A percentile compares a stretch with the other conserved stretches of the same genome.
phyloP scores from a whole-genome alignment of 2,113 vertebrate species.

The Choloepus hoffmanni region DNA sequence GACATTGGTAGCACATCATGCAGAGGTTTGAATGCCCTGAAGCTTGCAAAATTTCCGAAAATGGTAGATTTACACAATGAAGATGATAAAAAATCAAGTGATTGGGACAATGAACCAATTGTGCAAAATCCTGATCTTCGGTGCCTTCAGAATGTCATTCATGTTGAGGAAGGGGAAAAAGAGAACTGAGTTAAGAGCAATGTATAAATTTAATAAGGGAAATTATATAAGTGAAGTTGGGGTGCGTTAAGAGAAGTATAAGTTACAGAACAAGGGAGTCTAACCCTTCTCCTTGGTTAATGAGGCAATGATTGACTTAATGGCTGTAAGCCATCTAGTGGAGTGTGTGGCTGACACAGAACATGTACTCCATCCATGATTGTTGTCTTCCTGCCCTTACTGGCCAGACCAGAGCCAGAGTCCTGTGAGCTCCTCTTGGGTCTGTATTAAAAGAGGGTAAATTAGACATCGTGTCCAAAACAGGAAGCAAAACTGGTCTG shows the following conservation, averaged over 20 bases:
- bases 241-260: not conserved
- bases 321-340: too few species aligned
- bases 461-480: not conserved
- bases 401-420: too few species aligned
- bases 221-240: not conserved
- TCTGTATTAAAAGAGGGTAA: not conserved
- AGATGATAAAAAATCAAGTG: not conserved
- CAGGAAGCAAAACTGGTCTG: not conserved
- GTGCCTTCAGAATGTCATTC: not conserved
- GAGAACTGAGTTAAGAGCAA: not conserved
- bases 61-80: not conserved
- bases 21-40: not conserved
- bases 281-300: not conserved
- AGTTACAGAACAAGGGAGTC: not conserved
- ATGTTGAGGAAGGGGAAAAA: not conserved
- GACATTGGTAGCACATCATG: not conserved
- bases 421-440: too few species aligned
- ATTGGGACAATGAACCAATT: not conserved
- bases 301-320: not conserved
- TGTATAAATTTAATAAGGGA: not conserved
- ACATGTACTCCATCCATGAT: too few species aligned
- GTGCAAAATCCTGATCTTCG: not conserved
- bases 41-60: constrained; percentile 3
- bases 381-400: too few species aligned
- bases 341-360: too few species aligned